Evolutionary conservation across 2,888 invertebrate species (phyloP).

Genomic region (Mesorhabditis spiculigera): DNA sequence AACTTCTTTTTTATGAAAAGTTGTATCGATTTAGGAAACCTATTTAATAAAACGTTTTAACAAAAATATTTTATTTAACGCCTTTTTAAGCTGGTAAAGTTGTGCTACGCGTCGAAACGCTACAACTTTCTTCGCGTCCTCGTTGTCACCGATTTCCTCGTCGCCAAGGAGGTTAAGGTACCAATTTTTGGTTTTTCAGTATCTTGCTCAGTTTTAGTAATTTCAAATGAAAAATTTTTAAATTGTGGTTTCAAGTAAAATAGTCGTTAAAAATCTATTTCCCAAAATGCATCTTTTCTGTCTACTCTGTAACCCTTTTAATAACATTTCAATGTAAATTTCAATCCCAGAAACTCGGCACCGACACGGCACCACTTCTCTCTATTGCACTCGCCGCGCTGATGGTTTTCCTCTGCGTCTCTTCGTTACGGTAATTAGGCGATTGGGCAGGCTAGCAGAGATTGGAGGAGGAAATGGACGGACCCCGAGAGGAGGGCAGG

Average conservation of each 20-base stretch:
- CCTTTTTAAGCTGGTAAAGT: slow-evolving; percentile 23
- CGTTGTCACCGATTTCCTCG: slow-evolving; percentile 38
- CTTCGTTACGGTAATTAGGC: background rate
- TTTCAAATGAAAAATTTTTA: too few relatives aligned
- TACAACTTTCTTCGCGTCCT: slow-evolving; percentile 29
- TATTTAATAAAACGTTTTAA: too few relatives aligned
- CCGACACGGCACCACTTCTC: slow-evolving; percentile 36
- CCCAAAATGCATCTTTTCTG: slow-evolving; percentile 1
- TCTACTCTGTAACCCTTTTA: slow-evolving; percentile 1
- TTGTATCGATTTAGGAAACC: too few relatives aligned
- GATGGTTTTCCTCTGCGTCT: background rate
- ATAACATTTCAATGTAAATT: background rate
- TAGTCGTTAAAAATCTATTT: background rate
- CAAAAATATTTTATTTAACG: too few relatives aligned
- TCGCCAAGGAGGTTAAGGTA: slow-evolving; percentile 24
- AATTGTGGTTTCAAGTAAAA: background rate
- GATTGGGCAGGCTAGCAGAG: too few relatives aligned
- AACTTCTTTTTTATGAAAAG: too few relatives aligned
- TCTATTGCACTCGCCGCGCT: slow-evolving; percentile 26
- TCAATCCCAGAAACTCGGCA: slow-evolving; percentile 10
- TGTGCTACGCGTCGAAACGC: slow-evolving; percentile 33
- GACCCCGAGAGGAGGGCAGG: too few relatives aligned
- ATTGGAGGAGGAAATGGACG: too few relatives aligned
- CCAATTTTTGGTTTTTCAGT: background rate
- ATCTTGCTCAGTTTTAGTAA: slow-evolving; percentile 33